phyloP scores from a whole-genome alignment of 2,888 invertebrate genomes.

The Pyrrhia umbra region DNA sequence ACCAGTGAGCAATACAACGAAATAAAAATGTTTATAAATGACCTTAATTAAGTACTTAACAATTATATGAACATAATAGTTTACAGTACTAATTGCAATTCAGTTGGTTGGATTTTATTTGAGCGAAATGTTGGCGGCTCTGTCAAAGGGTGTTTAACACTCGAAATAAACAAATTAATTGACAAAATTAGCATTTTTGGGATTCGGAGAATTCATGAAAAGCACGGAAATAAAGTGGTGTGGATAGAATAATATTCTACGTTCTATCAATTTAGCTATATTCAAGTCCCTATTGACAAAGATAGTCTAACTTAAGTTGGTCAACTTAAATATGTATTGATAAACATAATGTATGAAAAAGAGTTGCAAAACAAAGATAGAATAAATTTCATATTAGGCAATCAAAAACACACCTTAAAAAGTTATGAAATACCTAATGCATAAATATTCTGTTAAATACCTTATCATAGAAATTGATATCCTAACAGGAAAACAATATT shows the following conservation, averaged over 20 bases:
- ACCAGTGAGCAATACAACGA: background rate
- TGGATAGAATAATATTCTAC: no score
- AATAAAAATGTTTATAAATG: background rate
- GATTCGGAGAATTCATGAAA: constrained; percentile 4
- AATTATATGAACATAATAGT: background rate
- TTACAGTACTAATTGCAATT: constrained; percentile 16
- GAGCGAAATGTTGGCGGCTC: background rate
- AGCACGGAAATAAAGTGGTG: background rate
- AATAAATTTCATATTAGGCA: constrained; percentile 37
- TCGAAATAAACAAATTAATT: constrained; percentile 12
- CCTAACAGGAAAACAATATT: no score
- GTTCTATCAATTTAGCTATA: no score
- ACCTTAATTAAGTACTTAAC: background rate
- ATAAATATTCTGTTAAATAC: no score
- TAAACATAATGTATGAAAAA: constrained; percentile 27
- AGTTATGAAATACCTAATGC: constrained; percentile 19
- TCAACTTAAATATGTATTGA: constrained; percentile 26
- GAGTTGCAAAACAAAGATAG: constrained; percentile 34
- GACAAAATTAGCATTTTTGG: constrained; percentile 5
- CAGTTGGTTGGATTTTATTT: background rate
- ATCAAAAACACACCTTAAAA: constrained; percentile 21
- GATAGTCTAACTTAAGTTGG: background rate
- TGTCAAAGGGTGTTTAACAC: constrained; percentile 1
- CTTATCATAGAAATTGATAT: no score
- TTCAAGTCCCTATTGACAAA: background rate